Base-by-base conservation (phyloP, 2,888 invertebrate genomes). In the Furcula furcula region DNA sequence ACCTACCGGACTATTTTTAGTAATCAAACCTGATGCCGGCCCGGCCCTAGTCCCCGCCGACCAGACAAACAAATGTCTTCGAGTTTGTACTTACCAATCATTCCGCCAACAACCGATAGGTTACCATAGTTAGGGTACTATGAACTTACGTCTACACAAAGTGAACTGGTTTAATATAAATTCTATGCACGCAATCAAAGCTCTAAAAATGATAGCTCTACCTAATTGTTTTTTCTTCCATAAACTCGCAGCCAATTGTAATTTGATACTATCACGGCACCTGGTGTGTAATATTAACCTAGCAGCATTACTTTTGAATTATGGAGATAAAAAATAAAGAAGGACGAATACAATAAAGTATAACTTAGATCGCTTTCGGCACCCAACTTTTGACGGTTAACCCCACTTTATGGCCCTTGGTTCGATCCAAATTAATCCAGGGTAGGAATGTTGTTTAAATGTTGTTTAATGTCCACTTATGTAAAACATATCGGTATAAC, bases 1-100 rank as follows among this genome's bases (percentile, higher is more conserved):
- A 72, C 67, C 75, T 63, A 63, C 65, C 61, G 45, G 62, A 77
- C 84, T 86, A 85, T 87, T 86, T 87, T 85, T 86, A 86, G 81
- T 76, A 67, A 78, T 77, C 78, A 70, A 76, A 78, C 79, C 67
- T 70, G 73, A 72, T 64, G 67, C 73, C 68, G 72, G 66, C 76
- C 68, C 70, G 65, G 54, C 54, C 63, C 65, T 49, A 53, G 44
- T 44, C 57, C 56, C 47, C 36, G 39, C 60, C 55, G 59, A 53
- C 62, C 55, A 60, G 55, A 61, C 62, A 65, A 69, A 71, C 66
- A 67, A 73, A 73, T 66, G 62, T 69, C 65, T 52, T 65, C 65
- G 52, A 71, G 63, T 65, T 64, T 65, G 63, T 10, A 21, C 10
- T 10, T 21, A 20, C 10, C 19, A 59, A 63, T 62, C 61, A 62